Conservation (phyloP, 2,797 vertebrate genomes). For the Decapterus maruadsi region DNA sequence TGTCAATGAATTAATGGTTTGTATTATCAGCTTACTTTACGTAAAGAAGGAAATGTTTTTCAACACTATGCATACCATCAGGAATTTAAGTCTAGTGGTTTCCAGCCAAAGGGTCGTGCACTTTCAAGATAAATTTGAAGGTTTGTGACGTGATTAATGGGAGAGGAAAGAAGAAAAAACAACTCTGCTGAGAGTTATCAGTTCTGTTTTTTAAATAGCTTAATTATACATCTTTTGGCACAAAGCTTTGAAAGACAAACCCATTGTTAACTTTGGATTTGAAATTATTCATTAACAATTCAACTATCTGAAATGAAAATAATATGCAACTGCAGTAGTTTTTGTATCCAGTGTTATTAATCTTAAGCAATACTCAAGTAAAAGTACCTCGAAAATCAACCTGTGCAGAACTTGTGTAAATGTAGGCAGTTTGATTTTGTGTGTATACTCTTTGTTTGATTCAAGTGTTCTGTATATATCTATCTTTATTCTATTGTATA, state of each 20-base stretch:
- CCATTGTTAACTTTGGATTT: not conserved
- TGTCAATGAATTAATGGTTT: no score
- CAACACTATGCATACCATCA: not conserved
- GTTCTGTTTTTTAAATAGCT: not conserved
- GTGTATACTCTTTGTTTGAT: not conserved
- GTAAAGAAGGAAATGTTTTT: not conserved
- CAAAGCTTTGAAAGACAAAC: not conserved
- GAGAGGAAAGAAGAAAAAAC: not conserved
- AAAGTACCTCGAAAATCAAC: not conserved
- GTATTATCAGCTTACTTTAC: not conserved
- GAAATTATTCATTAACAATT: not conserved
- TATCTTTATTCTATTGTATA: no score
- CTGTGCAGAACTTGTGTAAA: not conserved
- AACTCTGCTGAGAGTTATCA: not conserved
- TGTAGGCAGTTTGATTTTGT: not conserved
- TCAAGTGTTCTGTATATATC: no score
- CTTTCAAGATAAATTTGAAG: not conserved
- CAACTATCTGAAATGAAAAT: no score
- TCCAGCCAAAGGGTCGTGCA: not conserved
- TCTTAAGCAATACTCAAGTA: not conserved
- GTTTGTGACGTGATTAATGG: not conserved
- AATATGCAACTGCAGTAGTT: no score
- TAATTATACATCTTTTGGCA: not conserved
- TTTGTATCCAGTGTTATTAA: no score
- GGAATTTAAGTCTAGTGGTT: not conserved